Evolutionary conservation across 2,797 vertebrate species (phyloP), one percentile per base, ranked within the genome.

Genomic region (Malacoctenus gilli): DNA sequence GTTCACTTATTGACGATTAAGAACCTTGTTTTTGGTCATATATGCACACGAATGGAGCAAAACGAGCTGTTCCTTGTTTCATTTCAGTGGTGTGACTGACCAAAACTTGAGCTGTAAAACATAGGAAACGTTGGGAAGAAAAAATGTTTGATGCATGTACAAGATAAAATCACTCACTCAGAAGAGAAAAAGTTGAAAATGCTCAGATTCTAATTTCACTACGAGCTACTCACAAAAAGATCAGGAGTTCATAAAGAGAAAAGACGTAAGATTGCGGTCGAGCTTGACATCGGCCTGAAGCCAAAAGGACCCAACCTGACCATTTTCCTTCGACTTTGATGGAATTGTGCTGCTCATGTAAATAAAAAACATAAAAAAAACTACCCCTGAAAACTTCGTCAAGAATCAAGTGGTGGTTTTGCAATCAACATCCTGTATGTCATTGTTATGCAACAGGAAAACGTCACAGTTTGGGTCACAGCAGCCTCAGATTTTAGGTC

Each of bases 231-330:
- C 23, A 77, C 55, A 79, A 28, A 52, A 42, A 42, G 21, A 37
- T 55, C 59, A 69, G 11, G 48, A 55, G 8, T 46, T 22, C 40
- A 28, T 19, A 60, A 47, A 72, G 49, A 68, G 31, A 47, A 44
- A n/a, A n/a, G 19, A 23, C n/a, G 51, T 16, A 39, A 22, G 63
- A 20, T 44, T 14, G 35, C 44, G 13, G 25, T 28, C 74, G 82
- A 85, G 84, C 83, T 87, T 85, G 84, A 85, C 84, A 68, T 77
- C 52, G 81, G 82, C 75, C 85, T 68, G 59, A 72, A 79, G 65
- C 62, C 43, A 58, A 54, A 40, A 36, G 35, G 43, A 76, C 67
- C 25, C 41, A 40, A 58, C 32, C 62, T 43, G 2, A 30, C 13
- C 42, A 57, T 32, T 12, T 49, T 41, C 10, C 34, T 31, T 10